Evolutionary conservation across 2,113 vertebrate genomes (phyloP).

Genomic region (Spea bombifrons): DNA sequence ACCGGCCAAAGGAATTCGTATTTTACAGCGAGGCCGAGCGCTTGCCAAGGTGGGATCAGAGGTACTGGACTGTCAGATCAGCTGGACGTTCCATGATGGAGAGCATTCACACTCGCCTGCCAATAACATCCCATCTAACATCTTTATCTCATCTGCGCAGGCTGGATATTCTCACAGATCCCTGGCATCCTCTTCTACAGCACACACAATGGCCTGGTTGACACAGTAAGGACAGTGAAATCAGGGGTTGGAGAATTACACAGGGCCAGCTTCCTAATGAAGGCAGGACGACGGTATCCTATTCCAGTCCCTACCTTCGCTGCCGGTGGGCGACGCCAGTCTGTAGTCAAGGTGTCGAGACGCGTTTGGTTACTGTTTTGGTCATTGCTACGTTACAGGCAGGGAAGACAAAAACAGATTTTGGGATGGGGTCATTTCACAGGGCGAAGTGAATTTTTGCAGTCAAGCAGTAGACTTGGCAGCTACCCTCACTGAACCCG

Average conservation of each 20-base stretch:
- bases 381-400: slow-evolving; percentile 20
- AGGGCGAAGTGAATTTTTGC: slow-evolving; percentile 66
- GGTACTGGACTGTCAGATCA: slow-evolving; percentile 56
- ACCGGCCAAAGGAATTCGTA: slow-evolving; percentile 60
- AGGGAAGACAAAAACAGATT: slow-evolving; percentile 50
- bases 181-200: too few species aligned
- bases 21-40: slow-evolving; percentile 66
- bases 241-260: too few species aligned
- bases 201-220: too few species aligned
- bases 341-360: slow-evolving; percentile 20
- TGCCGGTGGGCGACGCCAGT: too few species aligned
- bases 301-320: too few species aligned
- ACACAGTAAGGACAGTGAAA: too few species aligned
- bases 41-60: slow-evolving; percentile 60
- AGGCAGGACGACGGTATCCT: too few species aligned
- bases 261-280: too few species aligned
- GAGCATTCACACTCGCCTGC: slow-evolving; percentile 2
- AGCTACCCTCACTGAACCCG: slow-evolving; percentile 18
- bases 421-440: slow-evolving; percentile 54
- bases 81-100: neutral
- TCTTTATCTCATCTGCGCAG: neutral
- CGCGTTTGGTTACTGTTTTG: slow-evolving; percentile 47
- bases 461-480: slow-evolving; percentile 55
- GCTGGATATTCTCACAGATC: too few species aligned
- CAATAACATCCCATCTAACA: slow-evolving; percentile 15